Evolutionary conservation across 1,140 invertebrate genomes (phyloP).

Genomic region (Procambarus clarkii): DNA sequence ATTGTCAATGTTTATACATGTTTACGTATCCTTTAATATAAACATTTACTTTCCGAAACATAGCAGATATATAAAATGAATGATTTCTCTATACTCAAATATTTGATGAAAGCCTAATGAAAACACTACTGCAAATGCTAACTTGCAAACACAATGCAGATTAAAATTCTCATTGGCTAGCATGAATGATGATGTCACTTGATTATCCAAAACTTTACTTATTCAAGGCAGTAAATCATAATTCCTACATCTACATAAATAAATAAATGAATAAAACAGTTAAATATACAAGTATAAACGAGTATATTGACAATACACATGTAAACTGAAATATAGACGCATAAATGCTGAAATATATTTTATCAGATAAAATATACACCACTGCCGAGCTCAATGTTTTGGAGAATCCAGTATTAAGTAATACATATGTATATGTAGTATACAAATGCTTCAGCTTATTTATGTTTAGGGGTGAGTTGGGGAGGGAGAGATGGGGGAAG

Average conservation of each 20-base stretch:
- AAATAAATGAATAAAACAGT: not conserved
- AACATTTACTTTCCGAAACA: constrained; percentile 42
- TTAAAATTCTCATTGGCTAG: constrained; percentile 11
- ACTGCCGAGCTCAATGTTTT: not conserved
- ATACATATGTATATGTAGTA: not conserved
- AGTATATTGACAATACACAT: not conserved
- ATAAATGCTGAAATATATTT: not conserved
- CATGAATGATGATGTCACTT: not conserved
- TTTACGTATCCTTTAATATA: constrained; percentile 28
- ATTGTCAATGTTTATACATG: constrained; percentile 31
- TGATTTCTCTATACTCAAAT: constrained; percentile 11
- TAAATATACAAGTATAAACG: not conserved
- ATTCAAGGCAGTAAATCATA: not conserved
- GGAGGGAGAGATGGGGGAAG: not conserved
- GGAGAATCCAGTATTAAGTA: not conserved
- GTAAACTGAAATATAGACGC: not conserved
- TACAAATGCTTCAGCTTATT: not conserved
- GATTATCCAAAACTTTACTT: not conserved
- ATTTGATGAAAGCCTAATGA: constrained; percentile 22
- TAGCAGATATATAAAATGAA: constrained; percentile 39
- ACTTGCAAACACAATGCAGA: constrained; percentile 4
- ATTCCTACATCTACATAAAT: not conserved
- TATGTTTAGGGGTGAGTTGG: not conserved
- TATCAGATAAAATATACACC: not conserved
- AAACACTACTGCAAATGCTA: constrained; percentile 38